These are phyloP conservation scores for Tenebrio molitor DNA, from an alignment of 1,140 invertebrate genomes.

Conservation along the genomic window DNA sequence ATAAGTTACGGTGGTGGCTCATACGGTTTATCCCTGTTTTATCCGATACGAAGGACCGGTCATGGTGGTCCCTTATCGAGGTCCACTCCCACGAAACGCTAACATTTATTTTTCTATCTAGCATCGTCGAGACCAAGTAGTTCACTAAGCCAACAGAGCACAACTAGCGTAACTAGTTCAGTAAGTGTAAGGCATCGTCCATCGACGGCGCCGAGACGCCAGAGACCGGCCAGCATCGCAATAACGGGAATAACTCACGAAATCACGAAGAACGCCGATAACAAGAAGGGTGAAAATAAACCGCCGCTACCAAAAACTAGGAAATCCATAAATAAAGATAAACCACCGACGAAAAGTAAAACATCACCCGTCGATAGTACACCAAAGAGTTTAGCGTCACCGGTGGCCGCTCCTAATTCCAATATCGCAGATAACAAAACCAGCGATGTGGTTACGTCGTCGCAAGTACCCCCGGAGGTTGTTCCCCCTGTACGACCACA, in stretches of 20 bases:
- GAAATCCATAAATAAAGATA: slow-evolving; percentile 62
- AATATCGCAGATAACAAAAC: slow-evolving; percentile 37
- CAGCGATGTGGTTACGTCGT: slow-evolving; percentile 15
- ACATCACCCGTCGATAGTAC: slow-evolving; percentile 57
- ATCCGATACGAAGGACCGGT: background rate
- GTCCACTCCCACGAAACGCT: background rate
- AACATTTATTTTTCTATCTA: slow-evolving; percentile 49
- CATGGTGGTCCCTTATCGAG: slow-evolving; percentile 36
- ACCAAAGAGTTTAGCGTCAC: slow-evolving; percentile 58
- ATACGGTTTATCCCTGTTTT: slow-evolving; percentile 8
- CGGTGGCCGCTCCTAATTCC: slow-evolving; percentile 34
- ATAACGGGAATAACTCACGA: slow-evolving; percentile 77
- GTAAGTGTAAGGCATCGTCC: slow-evolving; percentile 72
- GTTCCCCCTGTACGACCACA: background rate
- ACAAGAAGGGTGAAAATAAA: slow-evolving; percentile 57
- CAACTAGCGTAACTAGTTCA: slow-evolving; percentile 69
- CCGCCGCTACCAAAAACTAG: slow-evolving; percentile 63
- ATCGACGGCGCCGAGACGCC: slow-evolving; percentile 74
- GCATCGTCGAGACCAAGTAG: slow-evolving; percentile 84
- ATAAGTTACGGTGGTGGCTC: slow-evolving; percentile 3
- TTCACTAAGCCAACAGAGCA: slow-evolving; percentile 80
- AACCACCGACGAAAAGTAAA: slow-evolving; percentile 56
- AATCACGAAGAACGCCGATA: slow-evolving; percentile 47
- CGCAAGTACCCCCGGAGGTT: slow-evolving; percentile 47
- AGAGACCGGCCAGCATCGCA: slow-evolving; percentile 87